phyloP scores from a whole-genome alignment of 2,113 vertebrate species.

The Ploceus nigricollis region DNA sequence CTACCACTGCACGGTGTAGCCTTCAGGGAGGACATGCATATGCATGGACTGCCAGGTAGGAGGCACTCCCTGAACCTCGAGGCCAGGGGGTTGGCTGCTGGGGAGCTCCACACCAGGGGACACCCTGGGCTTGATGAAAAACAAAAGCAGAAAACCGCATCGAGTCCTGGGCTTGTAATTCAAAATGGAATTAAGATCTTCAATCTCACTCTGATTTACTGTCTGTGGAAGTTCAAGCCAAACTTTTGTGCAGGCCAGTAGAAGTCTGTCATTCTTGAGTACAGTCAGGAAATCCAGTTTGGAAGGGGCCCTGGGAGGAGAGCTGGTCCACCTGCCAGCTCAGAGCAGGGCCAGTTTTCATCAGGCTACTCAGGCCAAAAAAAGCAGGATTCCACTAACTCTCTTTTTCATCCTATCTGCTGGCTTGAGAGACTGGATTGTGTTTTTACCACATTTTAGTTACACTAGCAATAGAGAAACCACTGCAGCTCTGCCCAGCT shows the following conservation, averaged over 20 bases:
- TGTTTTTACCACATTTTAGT: neutral
- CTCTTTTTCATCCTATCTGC: neutral
- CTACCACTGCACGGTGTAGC: neutral
- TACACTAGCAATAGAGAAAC: neutral
- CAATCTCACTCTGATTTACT: neutral
- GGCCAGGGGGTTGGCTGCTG: neutral
- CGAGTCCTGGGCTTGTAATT: neutral
- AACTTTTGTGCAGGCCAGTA: neutral
- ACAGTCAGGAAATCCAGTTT: neutral
- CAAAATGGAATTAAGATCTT: neutral
- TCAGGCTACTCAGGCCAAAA: neutral
- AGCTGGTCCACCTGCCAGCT: neutral
- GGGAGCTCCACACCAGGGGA: neutral
- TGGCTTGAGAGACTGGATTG: neutral
- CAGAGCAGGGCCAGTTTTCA: neutral
- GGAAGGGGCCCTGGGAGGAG: neutral
- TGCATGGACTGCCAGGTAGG: rapidly evolving
- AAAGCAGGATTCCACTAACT: neutral
- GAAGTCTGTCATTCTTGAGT: neutral
- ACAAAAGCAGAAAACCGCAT: neutral
- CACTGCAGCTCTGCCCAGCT: neutral
- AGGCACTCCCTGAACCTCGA: neutral
- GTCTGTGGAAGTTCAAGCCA: neutral
- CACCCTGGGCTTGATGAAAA: neutral
- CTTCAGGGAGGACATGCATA: neutral